Base-by-base conservation (phyloP, 1,140 invertebrate species). In the Fragariocoptes setiger region DNA sequence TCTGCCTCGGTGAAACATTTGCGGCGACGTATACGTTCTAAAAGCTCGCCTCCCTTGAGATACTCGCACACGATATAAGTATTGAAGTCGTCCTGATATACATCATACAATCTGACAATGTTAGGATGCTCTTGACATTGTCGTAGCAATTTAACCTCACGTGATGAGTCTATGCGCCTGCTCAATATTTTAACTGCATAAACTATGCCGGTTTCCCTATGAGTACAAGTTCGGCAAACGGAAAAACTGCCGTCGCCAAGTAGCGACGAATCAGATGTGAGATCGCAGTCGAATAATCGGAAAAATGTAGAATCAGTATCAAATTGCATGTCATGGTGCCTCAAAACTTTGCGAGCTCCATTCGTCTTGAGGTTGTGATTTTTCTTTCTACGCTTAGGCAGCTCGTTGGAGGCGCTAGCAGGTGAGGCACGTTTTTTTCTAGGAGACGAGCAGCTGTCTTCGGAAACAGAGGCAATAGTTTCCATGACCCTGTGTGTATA, bases 131-230 rank as follows among this genome's bases (percentile, higher is more conserved):
- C 75, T 54, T 76, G 78, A 55, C 77, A 88, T 40, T 63, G 63
- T 48, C 69, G 67, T 40, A 86, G 59, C 31, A 86, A 53, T 47
- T 68, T 67, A 1, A 80, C 67, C 56, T 90, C 82, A 37, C 70
- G 64, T 2, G 62, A 64, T 20, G 71, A 70, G 49, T 82, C 73
- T 38, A 74, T 64, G 21, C 69, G 64, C n/a, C 72, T 62, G 47
- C 69, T 74, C 5, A 88, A 65, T 45, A 90, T 86, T 64, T 90
- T 90, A 1, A 88, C 82, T 12, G 82, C 82, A 57, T 68, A 86
- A 40, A 71, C 66, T 46, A 68, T 65, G 12, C 69, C 65, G 0
- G 73, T 76, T 19, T 55, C 50, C 39, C 67, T 65, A 46, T 79
- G 66, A n/a, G 69, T 60, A 53, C 82, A 90, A 50, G 69, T 69